Conservation (phyloP, 2,113 vertebrate genomes). For the Chroicocephalus ridibundus region DNA sequence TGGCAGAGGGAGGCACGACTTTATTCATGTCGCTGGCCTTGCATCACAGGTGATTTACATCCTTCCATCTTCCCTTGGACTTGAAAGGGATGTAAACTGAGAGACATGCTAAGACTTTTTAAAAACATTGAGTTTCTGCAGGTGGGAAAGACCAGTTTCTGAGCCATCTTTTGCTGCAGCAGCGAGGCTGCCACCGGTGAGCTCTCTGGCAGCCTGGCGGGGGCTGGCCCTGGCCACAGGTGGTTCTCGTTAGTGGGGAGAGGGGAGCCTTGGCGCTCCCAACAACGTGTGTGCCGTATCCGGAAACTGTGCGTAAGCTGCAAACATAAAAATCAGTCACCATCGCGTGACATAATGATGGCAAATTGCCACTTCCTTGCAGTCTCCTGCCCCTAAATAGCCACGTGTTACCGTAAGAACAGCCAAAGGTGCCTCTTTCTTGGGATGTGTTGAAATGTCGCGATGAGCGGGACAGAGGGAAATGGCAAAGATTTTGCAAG, state of each 20-base stretch:
- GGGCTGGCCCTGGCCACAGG: neutral
- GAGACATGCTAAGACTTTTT: neutral
- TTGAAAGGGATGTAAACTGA: neutral
- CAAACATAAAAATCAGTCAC: neutral
- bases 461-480: neutral
- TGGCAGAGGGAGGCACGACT: neutral
- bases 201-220: neutral
- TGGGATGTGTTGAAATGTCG: neutral
- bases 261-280: neutral
- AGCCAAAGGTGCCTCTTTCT: neutral
- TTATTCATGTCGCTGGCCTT: neutral
- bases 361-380: neutral
- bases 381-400: neutral
- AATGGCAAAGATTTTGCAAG: neutral
- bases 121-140: neutral
- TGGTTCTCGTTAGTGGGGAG: neutral
- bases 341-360: neutral
- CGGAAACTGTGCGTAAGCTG: neutral
- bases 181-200: neutral
- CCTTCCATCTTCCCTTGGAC: neutral
- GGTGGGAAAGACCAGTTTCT: rapidly evolving
- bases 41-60: neutral
- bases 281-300: rapidly evolving
- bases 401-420: neutral
- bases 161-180: neutral